Conservation (phyloP, 92 coral and sea anemone species). For the Zoanthus solanderi region DNA sequence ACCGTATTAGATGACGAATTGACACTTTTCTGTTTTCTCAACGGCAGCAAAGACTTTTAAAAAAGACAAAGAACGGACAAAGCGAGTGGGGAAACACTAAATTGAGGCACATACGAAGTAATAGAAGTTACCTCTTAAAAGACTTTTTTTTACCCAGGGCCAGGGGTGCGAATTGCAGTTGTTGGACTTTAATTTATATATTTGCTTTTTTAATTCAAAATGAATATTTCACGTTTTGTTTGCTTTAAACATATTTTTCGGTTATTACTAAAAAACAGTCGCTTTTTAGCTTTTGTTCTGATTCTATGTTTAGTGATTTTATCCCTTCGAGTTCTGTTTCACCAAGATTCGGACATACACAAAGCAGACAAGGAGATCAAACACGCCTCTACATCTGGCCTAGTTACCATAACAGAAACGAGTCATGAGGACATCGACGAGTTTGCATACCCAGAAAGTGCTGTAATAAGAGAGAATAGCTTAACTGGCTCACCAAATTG, state of each 20-base stretch:
- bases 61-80: no score
- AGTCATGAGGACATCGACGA: background rate
- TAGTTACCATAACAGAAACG: no score
- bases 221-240: background rate
- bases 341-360: background rate
- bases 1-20: no score
- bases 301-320: conserved; percentile 18
- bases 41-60: no score
- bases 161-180: background rate
- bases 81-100: background rate
- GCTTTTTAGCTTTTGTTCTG: conserved; percentile 12
- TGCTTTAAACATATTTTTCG: conserved; percentile 39
- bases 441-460: background rate
- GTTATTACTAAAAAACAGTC: conserved; percentile 56
- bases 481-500: conserved; percentile 58
- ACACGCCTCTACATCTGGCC: background rate
- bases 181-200: background rate
- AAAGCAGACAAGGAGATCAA: no score
- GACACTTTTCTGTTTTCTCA: no score
- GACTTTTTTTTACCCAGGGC: no score
- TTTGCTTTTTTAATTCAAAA: background rate
- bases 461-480: conserved; percentile 37
- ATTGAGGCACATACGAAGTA: background rate
- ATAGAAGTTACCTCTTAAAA: background rate
- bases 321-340: conserved; percentile 10